phyloP scores from a whole-genome alignment of 2,888 invertebrate genomes.

The Tiliacea aurago region DNA sequence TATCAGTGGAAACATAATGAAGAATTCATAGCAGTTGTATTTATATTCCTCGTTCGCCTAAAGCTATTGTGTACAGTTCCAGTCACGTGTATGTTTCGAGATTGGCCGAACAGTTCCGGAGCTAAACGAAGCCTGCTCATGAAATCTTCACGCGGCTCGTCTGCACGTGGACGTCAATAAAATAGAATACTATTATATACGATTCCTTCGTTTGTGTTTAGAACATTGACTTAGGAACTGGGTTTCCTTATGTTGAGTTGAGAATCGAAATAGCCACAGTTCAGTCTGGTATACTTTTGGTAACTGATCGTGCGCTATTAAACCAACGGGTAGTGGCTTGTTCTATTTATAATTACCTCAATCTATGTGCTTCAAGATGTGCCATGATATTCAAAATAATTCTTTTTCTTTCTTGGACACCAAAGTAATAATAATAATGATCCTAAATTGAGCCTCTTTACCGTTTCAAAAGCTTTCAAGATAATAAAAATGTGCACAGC shows the following conservation, averaged over 20 bases:
- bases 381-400: background rate
- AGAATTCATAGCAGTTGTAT: slow-evolving; percentile 15
- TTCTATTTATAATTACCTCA: background rate
- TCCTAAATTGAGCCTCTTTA: background rate
- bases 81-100: slow-evolving; percentile 34
- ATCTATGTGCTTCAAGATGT: background rate
- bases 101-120: background rate
- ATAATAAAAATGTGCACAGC: background rate
- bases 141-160: slow-evolving; percentile 40
- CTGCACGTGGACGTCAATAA: slow-evolving; percentile 6
- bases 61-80: slow-evolving; percentile 17
- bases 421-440: background rate
- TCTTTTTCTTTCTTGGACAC: background rate
- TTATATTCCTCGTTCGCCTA: background rate
- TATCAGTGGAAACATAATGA: slow-evolving; percentile 11
- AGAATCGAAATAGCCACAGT: background rate
- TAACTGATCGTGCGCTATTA: background rate
- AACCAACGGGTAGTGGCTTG: background rate
- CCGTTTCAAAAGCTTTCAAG: background rate
- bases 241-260: background rate
- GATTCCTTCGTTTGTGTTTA: background rate
- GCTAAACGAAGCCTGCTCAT: slow-evolving; percentile 20
- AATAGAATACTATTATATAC: slow-evolving; percentile 2
- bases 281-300: background rate
- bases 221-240: background rate